Conservation (phyloP, 2,113 vertebrate species). For the Atherinomorus stipes region DNA sequence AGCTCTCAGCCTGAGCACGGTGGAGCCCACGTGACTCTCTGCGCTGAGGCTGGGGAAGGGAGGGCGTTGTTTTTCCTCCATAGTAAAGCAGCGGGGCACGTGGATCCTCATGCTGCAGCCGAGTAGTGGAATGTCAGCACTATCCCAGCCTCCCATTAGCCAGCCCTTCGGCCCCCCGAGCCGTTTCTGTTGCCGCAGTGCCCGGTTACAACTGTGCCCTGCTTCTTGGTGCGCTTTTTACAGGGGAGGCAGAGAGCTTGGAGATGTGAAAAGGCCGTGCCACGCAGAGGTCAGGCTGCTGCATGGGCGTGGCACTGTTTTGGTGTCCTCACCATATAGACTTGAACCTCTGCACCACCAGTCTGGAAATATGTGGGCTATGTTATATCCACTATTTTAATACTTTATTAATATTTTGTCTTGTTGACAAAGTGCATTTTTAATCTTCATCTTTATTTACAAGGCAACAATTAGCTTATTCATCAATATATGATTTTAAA, state of each 20-base stretch:
- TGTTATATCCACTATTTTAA: not conserved
- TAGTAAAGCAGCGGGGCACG: slow-evolving; percentile 79
- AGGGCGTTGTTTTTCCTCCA: slow-evolving; percentile 70
- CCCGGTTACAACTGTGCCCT: slow-evolving; percentile 54
- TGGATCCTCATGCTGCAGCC: slow-evolving; percentile 81
- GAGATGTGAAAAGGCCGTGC: slow-evolving; percentile 49
- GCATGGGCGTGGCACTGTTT: slow-evolving; percentile 74
- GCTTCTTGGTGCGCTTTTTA: slow-evolving; percentile 16
- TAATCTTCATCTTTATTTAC: not conserved
- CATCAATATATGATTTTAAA: not conserved
- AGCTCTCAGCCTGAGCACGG: slow-evolving; percentile 62
- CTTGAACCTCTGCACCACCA: slow-evolving; percentile 9
- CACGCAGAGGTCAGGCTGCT: slow-evolving; percentile 75
- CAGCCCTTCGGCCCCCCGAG: slow-evolving; percentile 47
- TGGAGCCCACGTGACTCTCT: slow-evolving; percentile 63
- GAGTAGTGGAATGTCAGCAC: slow-evolving; percentile 79
- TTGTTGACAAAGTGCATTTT: not conserved
- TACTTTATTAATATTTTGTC: not conserved
- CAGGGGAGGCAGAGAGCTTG: slow-evolving; percentile 15
- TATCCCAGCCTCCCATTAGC: slow-evolving; percentile 45
- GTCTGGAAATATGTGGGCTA: not conserved
- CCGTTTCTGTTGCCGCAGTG: slow-evolving; percentile 62
- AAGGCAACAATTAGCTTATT: not conserved
- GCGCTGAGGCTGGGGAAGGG: slow-evolving; percentile 28
- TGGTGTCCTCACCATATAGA: slow-evolving; percentile 27